These are phyloP conservation scores for Tamias sibiricus DNA, from an alignment of 2,113 vertebrate species.

Conservation along the genomic window DNA sequence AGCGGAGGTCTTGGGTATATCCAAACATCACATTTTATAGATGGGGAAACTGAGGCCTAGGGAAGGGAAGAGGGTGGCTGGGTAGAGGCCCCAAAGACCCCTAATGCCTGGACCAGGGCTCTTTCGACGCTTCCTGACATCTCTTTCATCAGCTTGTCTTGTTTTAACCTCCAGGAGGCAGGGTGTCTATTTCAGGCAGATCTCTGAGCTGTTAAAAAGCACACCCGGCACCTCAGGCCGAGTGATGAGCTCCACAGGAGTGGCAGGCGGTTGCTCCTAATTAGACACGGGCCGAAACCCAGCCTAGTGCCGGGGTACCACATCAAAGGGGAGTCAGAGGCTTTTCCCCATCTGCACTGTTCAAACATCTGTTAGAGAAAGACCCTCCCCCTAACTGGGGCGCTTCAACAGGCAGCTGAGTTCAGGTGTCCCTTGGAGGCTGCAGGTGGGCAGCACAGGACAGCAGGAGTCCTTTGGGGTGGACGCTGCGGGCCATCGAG, in stretches of 20 bases:
- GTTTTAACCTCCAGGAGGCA: not conserved
- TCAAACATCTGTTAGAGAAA: constrained; percentile 10
- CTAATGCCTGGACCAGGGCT: not conserved
- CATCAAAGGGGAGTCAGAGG: not conserved
- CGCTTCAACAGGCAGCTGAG: not conserved
- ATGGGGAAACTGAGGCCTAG: not conserved
- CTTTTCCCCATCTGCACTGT: not conserved
- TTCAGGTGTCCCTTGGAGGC: constrained; percentile 14
- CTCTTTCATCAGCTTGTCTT: constrained; percentile 12
- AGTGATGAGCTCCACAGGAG: not conserved
- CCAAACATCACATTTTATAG: not conserved
- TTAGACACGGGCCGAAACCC: not conserved
- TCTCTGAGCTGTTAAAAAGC: constrained; percentile 39
- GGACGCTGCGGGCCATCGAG: not conserved
- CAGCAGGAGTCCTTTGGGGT: not conserved
- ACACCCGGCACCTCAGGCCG: not conserved
- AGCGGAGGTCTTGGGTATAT: not conserved
- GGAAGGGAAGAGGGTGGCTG: not conserved
- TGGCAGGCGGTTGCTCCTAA: not conserved
- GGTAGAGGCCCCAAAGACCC: not conserved
- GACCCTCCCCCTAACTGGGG: not conserved
- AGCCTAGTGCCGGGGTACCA: not conserved
- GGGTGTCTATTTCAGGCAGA: not conserved
- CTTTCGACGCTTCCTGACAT: not conserved
- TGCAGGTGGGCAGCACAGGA: not conserved